Conservation (phyloP, 2,113 vertebrate genomes). For the Zosterops japonicus region DNA sequence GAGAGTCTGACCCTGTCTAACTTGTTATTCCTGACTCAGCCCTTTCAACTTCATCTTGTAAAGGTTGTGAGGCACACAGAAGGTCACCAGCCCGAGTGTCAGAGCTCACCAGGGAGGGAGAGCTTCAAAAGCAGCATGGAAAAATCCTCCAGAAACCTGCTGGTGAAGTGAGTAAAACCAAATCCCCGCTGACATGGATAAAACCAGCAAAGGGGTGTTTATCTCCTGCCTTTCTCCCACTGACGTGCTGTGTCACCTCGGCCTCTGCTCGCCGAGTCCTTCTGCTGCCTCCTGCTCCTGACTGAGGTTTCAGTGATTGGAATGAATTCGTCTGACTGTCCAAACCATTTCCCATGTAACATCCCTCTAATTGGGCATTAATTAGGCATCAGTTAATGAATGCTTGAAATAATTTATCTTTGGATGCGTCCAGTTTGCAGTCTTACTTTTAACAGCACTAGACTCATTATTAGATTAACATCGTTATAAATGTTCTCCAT, state of each 20-base stretch:
- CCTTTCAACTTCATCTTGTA: slow-evolving; percentile 17
- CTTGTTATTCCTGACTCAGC: not conserved
- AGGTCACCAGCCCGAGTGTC: not conserved
- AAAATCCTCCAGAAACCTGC: slow-evolving; percentile 18
- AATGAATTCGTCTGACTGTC: slow-evolving; percentile 59
- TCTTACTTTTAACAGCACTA: slow-evolving; percentile 67
- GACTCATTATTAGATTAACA: slow-evolving; percentile 72
- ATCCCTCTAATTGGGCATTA: slow-evolving; percentile 79
- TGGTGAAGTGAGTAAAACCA: not conserved
- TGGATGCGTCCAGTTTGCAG: slow-evolving; percentile 76
- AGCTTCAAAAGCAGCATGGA: not conserved
- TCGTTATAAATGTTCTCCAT: slow-evolving; percentile 76
- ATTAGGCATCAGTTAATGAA: slow-evolving; percentile 83
- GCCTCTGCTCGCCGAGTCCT: not conserved
- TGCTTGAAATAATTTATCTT: slow-evolving; percentile 82
- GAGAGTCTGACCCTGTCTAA: not conserved
- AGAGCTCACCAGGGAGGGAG: not conserved
- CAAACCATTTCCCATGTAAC: slow-evolving; percentile 71
- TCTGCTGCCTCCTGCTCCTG: slow-evolving; percentile 14
- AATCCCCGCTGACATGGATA: not conserved
- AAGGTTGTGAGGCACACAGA: not conserved
- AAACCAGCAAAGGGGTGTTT: slow-evolving; percentile 3
- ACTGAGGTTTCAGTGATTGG: slow-evolving; percentile 18
- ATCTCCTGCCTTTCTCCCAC: not conserved
- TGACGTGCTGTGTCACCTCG: not conserved